These are phyloP conservation scores for Artibeus jamaicensis DNA, from an alignment of 2,797 vertebrate genomes.

Conservation along the genomic window DNA sequence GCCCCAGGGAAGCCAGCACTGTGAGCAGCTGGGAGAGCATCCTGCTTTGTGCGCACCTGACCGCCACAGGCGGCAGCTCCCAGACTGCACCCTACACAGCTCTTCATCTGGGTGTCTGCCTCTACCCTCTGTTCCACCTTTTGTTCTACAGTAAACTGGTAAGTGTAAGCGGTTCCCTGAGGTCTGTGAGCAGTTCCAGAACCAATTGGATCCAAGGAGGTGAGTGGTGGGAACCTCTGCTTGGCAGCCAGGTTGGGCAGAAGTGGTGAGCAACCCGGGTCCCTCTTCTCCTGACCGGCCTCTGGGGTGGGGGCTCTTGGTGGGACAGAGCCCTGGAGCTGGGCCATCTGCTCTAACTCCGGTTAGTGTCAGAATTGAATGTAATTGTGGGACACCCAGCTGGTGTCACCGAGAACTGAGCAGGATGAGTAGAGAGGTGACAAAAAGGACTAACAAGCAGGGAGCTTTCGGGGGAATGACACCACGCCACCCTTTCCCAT, in stretches of 20 bases:
- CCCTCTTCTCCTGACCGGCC: neutral
- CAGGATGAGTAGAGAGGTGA: neutral
- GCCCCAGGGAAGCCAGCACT: rapidly evolving
- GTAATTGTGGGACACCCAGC: neutral
- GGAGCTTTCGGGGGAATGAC: neutral
- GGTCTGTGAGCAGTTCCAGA: neutral
- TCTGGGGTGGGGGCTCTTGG: neutral
- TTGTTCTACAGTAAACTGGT: neutral
- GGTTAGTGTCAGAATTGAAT: neutral
- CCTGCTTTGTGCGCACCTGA: neutral
- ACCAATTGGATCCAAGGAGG: neutral
- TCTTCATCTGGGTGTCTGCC: neutral
- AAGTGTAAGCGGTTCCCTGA: neutral
- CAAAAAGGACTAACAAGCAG: neutral
- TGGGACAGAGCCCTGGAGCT: neutral
- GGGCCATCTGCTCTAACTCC: neutral
- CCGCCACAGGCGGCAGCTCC: too few relatives aligned
- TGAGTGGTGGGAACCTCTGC: neutral
- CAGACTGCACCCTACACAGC: neutral
- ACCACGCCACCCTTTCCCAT: neutral
- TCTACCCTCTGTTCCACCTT: neutral
- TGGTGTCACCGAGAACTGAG: neutral
- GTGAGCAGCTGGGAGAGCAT: neutral
- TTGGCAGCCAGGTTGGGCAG: neutral
- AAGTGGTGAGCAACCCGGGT: neutral